Percentiles rank a stretch among this genome's conserved stretches.
Conservation (phyloP, 2,888 invertebrate genomes). For the Rhagophthalmus giganteus region DNA sequence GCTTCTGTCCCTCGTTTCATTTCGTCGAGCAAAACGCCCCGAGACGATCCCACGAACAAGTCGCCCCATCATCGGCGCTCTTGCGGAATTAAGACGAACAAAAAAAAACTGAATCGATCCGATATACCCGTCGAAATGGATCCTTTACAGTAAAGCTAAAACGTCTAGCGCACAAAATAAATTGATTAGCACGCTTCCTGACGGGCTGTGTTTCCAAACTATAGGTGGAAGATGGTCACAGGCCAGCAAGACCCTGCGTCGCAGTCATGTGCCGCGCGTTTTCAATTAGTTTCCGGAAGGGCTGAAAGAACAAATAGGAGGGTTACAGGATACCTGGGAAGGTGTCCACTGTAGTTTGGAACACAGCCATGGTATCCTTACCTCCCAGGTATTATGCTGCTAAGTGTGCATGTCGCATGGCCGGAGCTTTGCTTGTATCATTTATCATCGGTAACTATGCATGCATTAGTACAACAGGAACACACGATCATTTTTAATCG, state of each 20-base stretch:
- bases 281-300: constrained; percentile 41
- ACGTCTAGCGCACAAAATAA: constrained; percentile 33
- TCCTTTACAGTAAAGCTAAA: constrained; percentile 31
- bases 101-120: too few relatives aligned
- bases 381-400: constrained; percentile 60
- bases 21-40: too few relatives aligned
- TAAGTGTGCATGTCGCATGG: constrained; percentile 26
- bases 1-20: too few relatives aligned
- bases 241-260: constrained; percentile 42
- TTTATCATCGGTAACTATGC: not conserved
- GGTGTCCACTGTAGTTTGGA: constrained; percentile 61
- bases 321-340: constrained; percentile 53
- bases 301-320: constrained; percentile 46
- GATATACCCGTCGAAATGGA: too few relatives aligned
- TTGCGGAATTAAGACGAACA: too few relatives aligned
- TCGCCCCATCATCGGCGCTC: too few relatives aligned
- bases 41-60: too few relatives aligned
- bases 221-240: constrained; percentile 53
- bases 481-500: too few relatives aligned
- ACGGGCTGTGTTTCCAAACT: constrained; percentile 58
- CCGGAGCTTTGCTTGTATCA: constrained; percentile 12
- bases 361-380: constrained; percentile 67
- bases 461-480: too few relatives aligned
- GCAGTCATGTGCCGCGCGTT: constrained; percentile 42
- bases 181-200: constrained; percentile 47